A percentile compares a stretch with the other conserved stretches of the same genome.
Conservation (phyloP, 2,888 invertebrate genomes). For the Drosophila pseudotakahashii region DNA sequence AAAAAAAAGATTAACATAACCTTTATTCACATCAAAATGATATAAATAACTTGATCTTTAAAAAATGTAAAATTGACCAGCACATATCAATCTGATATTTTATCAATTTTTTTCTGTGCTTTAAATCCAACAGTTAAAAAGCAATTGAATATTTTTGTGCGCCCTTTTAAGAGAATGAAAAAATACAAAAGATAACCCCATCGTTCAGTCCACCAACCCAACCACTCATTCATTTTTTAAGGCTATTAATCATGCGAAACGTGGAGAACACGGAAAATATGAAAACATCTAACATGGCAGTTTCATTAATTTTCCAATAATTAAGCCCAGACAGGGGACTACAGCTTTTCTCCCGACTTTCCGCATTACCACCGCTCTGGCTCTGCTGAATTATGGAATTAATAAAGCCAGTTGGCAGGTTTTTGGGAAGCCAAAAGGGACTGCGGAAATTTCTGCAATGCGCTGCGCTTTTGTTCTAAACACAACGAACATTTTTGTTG, state of each 20-base stretch:
- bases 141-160: not conserved
- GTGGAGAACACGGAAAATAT: conserved; percentile 35
- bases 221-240: conserved; percentile 8
- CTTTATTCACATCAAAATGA: too few species aligned
- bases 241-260: conserved; percentile 45
- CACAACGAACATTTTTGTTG: conserved; percentile 71
- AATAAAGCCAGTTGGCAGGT: conserved; percentile 71
- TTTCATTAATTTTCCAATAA: conserved; percentile 79
- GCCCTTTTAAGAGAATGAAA: too few species aligned
- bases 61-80: too few species aligned
- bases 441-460: conserved; percentile 56
- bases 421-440: conserved; percentile 15
- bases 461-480: conserved; percentile 74
- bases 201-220: not conserved
- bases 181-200: conserved; percentile 22
- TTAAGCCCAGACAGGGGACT: conserved; percentile 56
- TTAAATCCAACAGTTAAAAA: not conserved
- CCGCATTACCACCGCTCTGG: conserved; percentile 50
- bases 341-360: not conserved
- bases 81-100: too few species aligned
- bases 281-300: conserved; percentile 69
- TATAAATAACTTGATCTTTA: too few species aligned
- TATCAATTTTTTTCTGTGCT: too few species aligned
- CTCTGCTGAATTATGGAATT: conserved; percentile 76
- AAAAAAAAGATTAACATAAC: too few species aligned